Evolutionary conservation across 2,113 vertebrate genomes (phyloP), one percentile per base, ranked within the genome.

Genomic region (Paratilapia polleni): DNA sequence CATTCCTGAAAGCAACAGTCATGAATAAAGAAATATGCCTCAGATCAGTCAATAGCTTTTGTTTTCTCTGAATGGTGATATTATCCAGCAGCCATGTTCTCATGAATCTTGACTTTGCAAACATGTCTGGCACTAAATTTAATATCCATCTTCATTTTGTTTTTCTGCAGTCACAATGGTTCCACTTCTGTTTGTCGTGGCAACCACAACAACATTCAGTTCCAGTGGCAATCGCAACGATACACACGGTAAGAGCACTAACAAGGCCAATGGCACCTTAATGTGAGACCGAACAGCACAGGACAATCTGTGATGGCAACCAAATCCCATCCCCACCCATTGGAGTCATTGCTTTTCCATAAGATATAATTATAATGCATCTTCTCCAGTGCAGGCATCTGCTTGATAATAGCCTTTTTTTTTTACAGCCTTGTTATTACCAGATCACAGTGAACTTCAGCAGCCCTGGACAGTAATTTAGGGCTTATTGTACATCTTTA

Each of bases 81-180:
- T 80, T 90, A 87, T 91, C 54, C 77, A n/a, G 41, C 5, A 1
- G 19, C 57, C 38, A 34, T 28, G 43, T 84, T 79, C 60, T 19
- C 92, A 82, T 79, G 82, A 83, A 60, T 85, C 78, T 49, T 31
- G 13, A 85, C 61, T 76, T 63, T 84, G 81, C 82, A 84, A 41
- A 85, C 85, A 87, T 86, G 89, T 75, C 87, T 83, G 84, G 17
- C 57, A 1, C 82, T 84, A 88, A 92, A 94, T 91, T 82, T 77
- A 93, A 95, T 94, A 88, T 93, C 90, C 86, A 22, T 70, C 58
- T 84, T 83, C 38, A 77, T 89, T 87, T 83, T 92, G 77, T 93
- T 85, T 93, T 86, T 85, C 59, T 80, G 87, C 91, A 96, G 96
- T 84, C 93, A 96, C 91, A 94, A 96, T 96, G 96, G 91, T 96